phyloP scores from a whole-genome alignment of 1,140 invertebrate species.

The Rhynchophorus ferrugineus region DNA sequence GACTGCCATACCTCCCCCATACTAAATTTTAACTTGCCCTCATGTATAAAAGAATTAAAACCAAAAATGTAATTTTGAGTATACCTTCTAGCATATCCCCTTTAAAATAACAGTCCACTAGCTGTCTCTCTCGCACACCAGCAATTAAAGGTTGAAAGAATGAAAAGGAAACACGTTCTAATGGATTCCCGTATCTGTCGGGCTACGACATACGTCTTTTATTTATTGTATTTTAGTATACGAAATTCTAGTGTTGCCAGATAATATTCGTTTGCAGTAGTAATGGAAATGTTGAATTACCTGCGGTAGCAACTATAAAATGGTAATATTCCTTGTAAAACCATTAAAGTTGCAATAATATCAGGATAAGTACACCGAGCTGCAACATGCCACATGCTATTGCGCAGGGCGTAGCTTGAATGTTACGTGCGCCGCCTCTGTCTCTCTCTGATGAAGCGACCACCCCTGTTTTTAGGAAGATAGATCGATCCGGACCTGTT shows the following conservation, averaged over 20 bases:
- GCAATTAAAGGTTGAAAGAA: slow-evolving; percentile 13
- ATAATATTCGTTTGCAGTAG: not conserved
- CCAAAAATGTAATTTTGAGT: slow-evolving; percentile 20
- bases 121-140: slow-evolving; percentile 24
- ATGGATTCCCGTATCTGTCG: slow-evolving; percentile 19
- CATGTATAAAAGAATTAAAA: slow-evolving; percentile 14
- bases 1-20: not conserved
- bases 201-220: slow-evolving; percentile 23
- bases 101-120: slow-evolving; percentile 33
- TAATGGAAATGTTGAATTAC: too few species aligned
- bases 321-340: slow-evolving; percentile 2
- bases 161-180: slow-evolving; percentile 24
- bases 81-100: slow-evolving; percentile 25
- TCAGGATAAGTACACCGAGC: not conserved
- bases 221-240: slow-evolving; percentile 17
- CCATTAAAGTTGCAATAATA: slow-evolving; percentile 8
- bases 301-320: too few species aligned
- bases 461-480: slow-evolving; percentile 29
- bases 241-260: not conserved
- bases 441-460: slow-evolving; percentile 25
- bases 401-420: slow-evolving; percentile 24
- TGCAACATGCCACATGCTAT: slow-evolving; percentile 1
- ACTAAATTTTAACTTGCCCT: slow-evolving; percentile 1
- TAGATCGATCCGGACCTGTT: slow-evolving; percentile 38
- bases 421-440: slow-evolving; percentile 16